These are phyloP conservation scores for Dromococcyx pavoninus DNA, from an alignment of 2,797 vertebrate genomes.

Conservation along the genomic window DNA sequence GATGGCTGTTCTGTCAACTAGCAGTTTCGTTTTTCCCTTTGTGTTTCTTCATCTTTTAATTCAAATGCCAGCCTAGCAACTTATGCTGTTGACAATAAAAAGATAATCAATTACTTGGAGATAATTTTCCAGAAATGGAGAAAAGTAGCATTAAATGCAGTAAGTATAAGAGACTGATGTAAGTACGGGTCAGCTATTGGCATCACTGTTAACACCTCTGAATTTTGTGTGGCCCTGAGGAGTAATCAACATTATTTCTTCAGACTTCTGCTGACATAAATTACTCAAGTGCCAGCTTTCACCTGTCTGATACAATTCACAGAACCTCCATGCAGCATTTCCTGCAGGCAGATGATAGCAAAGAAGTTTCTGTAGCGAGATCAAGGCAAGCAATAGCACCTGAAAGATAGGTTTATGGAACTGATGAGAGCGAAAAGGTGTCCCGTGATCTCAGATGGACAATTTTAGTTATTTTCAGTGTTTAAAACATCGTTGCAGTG, in stretches of 20 bases:
- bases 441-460: not conserved
- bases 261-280: constrained; percentile 24
- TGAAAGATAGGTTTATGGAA: not conserved
- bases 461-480: not conserved
- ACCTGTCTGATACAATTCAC: constrained; percentile 21
- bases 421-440: not conserved
- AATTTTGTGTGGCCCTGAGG: not conserved
- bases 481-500: not conserved
- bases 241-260: not conserved
- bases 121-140: not conserved
- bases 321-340: not conserved
- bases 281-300: constrained; percentile 44
- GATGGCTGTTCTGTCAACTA: not conserved
- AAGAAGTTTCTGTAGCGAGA: constrained; percentile 24
- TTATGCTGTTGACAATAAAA: not conserved
- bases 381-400: not conserved
- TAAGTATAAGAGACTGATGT: not conserved
- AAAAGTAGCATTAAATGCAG: not conserved
- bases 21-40: not conserved
- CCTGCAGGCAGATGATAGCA: constrained; percentile 12
- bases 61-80: not conserved
- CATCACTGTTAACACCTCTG: not conserved
- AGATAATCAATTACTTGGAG: not conserved
- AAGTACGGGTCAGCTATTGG: not conserved
- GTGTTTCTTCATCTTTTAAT: not conserved